A percentile compares a stretch with the other conserved stretches of the same genome.
Evolutionary conservation across 1,140 invertebrate species (phyloP).

Genomic region (Leptopilina boulardi): DNA sequence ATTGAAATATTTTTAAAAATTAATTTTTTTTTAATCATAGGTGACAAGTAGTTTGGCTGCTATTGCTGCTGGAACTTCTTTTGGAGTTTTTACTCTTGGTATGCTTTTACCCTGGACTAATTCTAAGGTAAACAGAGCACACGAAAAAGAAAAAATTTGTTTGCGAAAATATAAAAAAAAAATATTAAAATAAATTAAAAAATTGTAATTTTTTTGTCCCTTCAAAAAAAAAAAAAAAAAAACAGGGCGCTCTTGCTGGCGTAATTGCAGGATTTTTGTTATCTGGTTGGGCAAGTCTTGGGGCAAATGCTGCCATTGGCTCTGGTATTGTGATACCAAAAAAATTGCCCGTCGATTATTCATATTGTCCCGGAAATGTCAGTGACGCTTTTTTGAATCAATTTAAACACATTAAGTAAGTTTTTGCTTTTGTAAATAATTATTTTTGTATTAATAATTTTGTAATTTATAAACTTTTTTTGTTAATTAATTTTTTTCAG

Average conservation of each 20-base stretch:
- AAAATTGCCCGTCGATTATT: constrained; percentile 65
- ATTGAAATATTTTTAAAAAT: background rate
- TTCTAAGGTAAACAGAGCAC: constrained; percentile 77
- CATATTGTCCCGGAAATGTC: constrained; percentile 63
- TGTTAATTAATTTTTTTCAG: constrained; percentile 53
- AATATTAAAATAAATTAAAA: background rate
- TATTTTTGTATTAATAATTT: background rate
- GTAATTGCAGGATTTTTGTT: constrained; percentile 65
- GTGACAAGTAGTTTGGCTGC: constrained; percentile 87
- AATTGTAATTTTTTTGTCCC: background rate
- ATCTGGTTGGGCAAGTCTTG: constrained; percentile 68
- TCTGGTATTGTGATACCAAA: constrained; percentile 61
- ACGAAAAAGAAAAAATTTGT: constrained; percentile 13
- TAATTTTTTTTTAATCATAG: constrained; percentile 66
- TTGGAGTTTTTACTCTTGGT: constrained; percentile 90
- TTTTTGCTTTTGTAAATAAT: constrained; percentile 12
- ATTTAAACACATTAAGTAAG: constrained; percentile 64
- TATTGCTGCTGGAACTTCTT: constrained; percentile 88
- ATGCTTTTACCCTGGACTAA: constrained; percentile 91
- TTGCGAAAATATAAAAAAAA: constrained; percentile 1
- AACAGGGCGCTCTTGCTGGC: constrained; percentile 68
- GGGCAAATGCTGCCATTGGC: constrained; percentile 65
- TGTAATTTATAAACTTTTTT: constrained; percentile 27
- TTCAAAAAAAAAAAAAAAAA: background rate
- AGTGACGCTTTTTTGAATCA: constrained; percentile 63